These are phyloP conservation scores for Meta bourneti DNA, from an alignment of 2,888 invertebrate genomes.

Conservation along the genomic window DNA sequence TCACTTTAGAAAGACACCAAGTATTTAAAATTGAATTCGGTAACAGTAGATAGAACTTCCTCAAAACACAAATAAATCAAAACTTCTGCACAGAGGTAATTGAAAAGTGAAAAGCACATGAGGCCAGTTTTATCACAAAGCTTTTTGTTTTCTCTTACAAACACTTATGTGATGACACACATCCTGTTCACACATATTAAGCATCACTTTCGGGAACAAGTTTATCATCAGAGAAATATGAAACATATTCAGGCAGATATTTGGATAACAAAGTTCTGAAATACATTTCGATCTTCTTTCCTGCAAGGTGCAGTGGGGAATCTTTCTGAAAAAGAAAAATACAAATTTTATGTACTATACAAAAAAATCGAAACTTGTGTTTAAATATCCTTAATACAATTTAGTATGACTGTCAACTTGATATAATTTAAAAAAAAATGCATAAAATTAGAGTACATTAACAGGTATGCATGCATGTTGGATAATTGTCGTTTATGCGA, in stretches of 20 bases:
- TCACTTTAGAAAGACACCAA: no score
- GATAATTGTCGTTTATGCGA: no score
- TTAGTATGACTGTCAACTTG: neutral
- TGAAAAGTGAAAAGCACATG: no score
- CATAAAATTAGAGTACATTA: neutral
- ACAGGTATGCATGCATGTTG: no score
- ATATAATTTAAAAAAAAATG: neutral
- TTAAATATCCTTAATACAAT: neutral
- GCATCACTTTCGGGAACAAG: neutral
- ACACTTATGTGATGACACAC: no score
- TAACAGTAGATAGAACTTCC: no score
- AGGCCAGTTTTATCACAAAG: no score
- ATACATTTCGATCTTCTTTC: slow-evolving; percentile 90
- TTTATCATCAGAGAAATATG: slow-evolving; percentile 8
- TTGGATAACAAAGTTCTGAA: slow-evolving; percentile 90
- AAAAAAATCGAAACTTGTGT: neutral
- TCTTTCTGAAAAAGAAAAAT: slow-evolving; percentile 84
- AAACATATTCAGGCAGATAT: slow-evolving; percentile 86
- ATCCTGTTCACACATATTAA: no score
- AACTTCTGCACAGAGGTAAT: no score
- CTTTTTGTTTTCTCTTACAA: no score
- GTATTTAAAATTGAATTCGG: no score
- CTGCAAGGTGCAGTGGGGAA: slow-evolving; percentile 88
- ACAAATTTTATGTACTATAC: neutral
- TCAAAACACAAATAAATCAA: no score